Percentiles rank a stretch among this genome's conserved stretches.
phyloP scores from a whole-genome alignment of 1,140 invertebrate genomes.

The Antheraea mylitta region DNA sequence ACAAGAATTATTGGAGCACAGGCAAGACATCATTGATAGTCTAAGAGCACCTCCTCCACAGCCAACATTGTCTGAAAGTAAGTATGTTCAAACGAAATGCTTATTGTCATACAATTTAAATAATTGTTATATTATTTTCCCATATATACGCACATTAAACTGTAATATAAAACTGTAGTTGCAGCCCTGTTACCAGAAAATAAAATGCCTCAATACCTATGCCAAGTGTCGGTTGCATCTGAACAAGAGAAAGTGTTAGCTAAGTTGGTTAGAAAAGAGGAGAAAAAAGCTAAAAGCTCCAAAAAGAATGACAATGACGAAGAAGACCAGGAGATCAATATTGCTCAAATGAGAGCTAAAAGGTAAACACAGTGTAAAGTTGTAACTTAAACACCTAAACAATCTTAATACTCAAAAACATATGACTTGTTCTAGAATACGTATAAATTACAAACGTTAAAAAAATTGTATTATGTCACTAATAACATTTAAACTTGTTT shows the following conservation, averaged over 20 bases:
- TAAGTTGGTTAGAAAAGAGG: constrained; percentile 93
- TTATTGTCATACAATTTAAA: no score
- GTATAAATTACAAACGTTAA: no score
- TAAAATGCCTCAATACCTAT: constrained; percentile 83
- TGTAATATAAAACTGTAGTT: no score
- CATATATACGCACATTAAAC: no score
- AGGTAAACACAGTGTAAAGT: constrained; percentile 33
- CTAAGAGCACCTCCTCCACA: constrained; percentile 54
- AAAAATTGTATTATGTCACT: no score
- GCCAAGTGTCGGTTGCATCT: constrained; percentile 90
- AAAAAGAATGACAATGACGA: constrained; percentile 80
- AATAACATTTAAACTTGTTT: no score
- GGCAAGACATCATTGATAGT: constrained; percentile 80
- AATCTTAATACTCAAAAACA: no score
- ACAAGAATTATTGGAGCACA: constrained; percentile 86
- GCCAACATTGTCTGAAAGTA: constrained; percentile 58
- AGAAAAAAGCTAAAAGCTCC: constrained; percentile 85
- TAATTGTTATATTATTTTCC: no score
- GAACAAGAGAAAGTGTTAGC: constrained; percentile 89
- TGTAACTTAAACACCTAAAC: neutral
- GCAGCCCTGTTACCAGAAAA: constrained; percentile 83
- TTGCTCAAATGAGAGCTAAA: constrained; percentile 57
- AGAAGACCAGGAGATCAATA: constrained; percentile 65
- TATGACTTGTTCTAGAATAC: no score
- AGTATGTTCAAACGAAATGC: constrained; percentile 20